Base-by-base conservation (phyloP, 1,140 invertebrate genomes). In the Microplitis demolitor region DNA sequence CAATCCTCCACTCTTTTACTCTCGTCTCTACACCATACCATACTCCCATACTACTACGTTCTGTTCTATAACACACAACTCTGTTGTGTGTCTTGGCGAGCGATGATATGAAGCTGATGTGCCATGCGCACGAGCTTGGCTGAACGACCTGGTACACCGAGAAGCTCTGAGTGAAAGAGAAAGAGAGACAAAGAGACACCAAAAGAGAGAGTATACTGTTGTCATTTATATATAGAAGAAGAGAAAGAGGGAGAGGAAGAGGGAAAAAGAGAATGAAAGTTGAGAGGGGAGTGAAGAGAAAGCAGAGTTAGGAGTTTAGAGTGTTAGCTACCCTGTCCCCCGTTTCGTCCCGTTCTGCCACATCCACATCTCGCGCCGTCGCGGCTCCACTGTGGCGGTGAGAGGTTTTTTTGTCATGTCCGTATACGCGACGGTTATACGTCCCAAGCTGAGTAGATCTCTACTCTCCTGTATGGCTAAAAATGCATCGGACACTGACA, bases 381-480 rank as follows among this genome's bases (percentile, higher is more conserved):
- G 67, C 74, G 74, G 74, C 74, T 75, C 74, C 74, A 71, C 45
- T 39, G 70, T 66, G 74, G 74, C 74, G 74, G 74, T 67, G 58
- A 69, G 70, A 75, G 67, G 67, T 72, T 71, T 71, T 66, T 56
- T 58, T 63, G 51, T 66, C 39, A 45, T 45, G 39, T 34, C 16
- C 56, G 56, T 54, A 54, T 31, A 24, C 24, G 16, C 56, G 56
- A 58, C 24, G 16, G 56, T 58, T 58, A 4, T 58, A 58, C 53
- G 0, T 24, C 24, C 56, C 14, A 13, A 54, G 53, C n/a, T 54
- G 13, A 14, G 16, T 54, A 13, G 13, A 14, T 54, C 53, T 54
- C 13, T 54, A 5, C 16, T 54, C 16, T 13, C n/a, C 53, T 16
- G 14, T 9, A 58, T 33, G 56, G 56, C 56, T 58, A 58, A 58